Percentiles rank a stretch among this genome's conserved stretches.
Evolutionary conservation across 2,113 vertebrate genomes (phyloP).

Genomic region (Nettapus auritus): DNA sequence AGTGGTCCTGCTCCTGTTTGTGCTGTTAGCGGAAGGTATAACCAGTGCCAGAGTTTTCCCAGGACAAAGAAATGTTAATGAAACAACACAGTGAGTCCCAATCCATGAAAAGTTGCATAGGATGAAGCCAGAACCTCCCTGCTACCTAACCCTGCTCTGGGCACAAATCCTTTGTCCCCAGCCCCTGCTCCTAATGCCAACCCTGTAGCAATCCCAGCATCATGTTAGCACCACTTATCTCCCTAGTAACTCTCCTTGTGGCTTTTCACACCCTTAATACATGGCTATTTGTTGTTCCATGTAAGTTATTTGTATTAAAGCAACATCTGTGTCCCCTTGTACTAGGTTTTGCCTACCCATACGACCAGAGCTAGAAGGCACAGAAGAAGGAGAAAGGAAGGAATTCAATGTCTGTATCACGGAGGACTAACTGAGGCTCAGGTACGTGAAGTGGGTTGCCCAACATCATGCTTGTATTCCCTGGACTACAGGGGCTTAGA

Average conservation of each 20-base stretch:
- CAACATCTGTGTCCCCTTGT: not conserved
- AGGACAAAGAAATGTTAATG: not conserved
- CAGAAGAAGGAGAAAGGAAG: not conserved
- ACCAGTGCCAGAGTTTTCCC: slow-evolving; percentile 23
- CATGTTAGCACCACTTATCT: not conserved
- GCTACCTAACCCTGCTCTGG: not conserved
- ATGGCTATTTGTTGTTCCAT: not conserved
- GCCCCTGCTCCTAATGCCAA: not conserved
- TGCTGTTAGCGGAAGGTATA: not conserved
- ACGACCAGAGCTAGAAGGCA: not conserved
- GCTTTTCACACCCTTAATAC: not conserved
- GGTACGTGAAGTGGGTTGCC: fast-evolving
- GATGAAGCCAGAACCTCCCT: not conserved
- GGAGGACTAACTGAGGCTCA: not conserved
- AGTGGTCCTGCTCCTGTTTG: not conserved
- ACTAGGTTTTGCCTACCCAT: fast-evolving
- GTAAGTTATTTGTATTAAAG: not conserved
- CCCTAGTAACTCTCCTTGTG: not conserved
- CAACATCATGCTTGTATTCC: not conserved
- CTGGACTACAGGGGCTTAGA: not conserved
- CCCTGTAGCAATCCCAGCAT: not conserved
- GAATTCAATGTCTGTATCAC: fast-evolving
- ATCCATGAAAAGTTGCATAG: not conserved
- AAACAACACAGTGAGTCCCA: not conserved
- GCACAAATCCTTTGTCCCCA: not conserved